Conservation (phyloP, 2,113 vertebrate species). For the Varanus salvator region DNA sequence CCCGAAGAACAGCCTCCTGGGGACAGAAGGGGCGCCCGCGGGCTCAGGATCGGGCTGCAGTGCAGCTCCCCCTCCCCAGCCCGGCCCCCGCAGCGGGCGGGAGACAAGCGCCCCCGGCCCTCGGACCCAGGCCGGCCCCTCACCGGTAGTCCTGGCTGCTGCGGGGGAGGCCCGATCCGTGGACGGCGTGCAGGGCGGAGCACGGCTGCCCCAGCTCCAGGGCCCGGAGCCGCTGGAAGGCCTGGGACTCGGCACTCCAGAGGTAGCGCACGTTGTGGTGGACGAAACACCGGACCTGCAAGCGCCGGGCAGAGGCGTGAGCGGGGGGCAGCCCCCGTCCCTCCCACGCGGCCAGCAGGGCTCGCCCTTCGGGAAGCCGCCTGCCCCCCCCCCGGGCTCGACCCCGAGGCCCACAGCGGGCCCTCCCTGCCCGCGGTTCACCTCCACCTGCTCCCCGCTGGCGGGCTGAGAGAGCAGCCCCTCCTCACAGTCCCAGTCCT, state of each 20-base stretch:
- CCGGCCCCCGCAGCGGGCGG: too few species aligned
- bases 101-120: too few species aligned
- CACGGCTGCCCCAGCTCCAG: conserved; percentile 33
- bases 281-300: conserved; percentile 43
- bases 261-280: conserved; percentile 48
- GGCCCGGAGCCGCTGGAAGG: conserved; percentile 33
- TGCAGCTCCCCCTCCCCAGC: accelerated
- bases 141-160: conserved; percentile 46
- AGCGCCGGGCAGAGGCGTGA: too few species aligned
- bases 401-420: too few species aligned
- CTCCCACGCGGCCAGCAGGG: too few species aligned
- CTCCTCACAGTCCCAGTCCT: conserved; percentile 16
- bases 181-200: conserved; percentile 13
- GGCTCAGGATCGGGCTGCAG: accelerated
- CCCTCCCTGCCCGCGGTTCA: neutral
- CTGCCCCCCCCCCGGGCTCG: neutral
- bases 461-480: neutral
- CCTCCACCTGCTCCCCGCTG: conserved; percentile 7
- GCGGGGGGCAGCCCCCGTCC: too few species aligned
- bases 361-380: too few species aligned
- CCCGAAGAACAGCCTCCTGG: conserved; percentile 52
- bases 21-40: neutral
- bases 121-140: neutral
- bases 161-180: conserved; percentile 19
- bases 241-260: conserved; percentile 33